A percentile compares a stretch with the other conserved stretches of the same genome.
Evolutionary conservation across 2,113 vertebrate species (phyloP).

Genomic region (Semnornis frantzii): DNA sequence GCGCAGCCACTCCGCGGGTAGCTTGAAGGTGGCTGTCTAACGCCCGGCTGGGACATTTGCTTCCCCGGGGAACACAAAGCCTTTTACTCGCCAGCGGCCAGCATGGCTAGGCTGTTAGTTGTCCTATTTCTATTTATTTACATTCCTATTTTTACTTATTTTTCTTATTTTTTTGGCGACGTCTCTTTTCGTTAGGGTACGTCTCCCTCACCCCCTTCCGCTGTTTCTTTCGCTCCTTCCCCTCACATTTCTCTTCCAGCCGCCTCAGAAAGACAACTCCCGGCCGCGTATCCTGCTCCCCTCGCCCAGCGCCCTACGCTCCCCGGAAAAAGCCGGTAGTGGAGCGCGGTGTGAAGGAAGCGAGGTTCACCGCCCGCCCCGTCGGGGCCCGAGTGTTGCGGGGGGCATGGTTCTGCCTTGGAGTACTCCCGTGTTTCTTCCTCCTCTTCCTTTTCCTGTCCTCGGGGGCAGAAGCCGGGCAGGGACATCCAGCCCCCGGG

Average conservation of each 20-base stretch:
- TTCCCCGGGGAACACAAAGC: not conserved
- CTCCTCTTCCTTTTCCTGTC: not conserved
- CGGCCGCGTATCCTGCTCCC: not conserved
- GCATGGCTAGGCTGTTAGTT: not conserved
- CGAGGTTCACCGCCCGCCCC: not conserved
- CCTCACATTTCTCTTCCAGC: not conserved
- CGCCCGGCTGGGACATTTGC: not conserved
- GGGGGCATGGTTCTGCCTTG: not conserved
- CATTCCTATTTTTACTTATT: too few relatives aligned
- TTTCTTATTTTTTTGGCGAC: not conserved
- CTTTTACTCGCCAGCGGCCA: not conserved
- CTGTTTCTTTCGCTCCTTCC: not conserved
- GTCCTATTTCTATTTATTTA: too few relatives aligned
- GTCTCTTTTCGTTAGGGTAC: not conserved
- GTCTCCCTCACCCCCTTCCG: fast-evolving
- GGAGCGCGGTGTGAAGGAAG: not conserved
- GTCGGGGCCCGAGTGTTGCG: fast-evolving
- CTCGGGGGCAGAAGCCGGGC: not conserved
- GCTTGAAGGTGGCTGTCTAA: not conserved
- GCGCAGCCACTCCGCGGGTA: not conserved
- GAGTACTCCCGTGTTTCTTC: not conserved
- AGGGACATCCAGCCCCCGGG: too few relatives aligned
- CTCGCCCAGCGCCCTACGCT: not conserved
- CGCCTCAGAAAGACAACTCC: not conserved
- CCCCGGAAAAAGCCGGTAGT: not conserved